These are phyloP conservation scores for Pseudochaenichthys georgianus DNA, from an alignment of 2,797 vertebrate genomes.

Conservation along the genomic window DNA sequence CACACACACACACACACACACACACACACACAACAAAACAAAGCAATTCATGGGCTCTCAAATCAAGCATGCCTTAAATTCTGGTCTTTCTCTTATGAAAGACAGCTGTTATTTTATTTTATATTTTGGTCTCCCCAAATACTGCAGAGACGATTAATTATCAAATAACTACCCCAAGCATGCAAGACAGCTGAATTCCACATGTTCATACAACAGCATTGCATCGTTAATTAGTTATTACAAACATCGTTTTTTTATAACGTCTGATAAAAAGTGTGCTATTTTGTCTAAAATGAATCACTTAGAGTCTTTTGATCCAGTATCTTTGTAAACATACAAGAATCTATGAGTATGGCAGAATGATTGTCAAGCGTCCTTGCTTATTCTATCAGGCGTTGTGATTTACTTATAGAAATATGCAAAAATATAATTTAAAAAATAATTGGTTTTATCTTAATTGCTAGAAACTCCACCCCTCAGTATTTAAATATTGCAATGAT, in stretches of 20 bases:
- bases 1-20: constrained; percentile 2
- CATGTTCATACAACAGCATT: constrained; percentile 7
- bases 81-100: constrained; percentile 74
- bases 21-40: constrained; percentile 33
- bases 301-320: neutral
- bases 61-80: constrained; percentile 77
- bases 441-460: neutral
- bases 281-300: neutral
- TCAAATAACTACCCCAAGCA: constrained; percentile 24
- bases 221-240: constrained; percentile 12
- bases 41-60: constrained; percentile 75
- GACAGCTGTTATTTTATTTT: constrained; percentile 67
- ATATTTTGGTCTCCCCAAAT: constrained; percentile 36
- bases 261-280: neutral
- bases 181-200: constrained; percentile 39
- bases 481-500: neutral
- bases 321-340: constrained; percentile 4
- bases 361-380: neutral
- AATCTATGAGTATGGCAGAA: neutral
- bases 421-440: neutral
- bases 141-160: constrained; percentile 58
- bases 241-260: neutral
- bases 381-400: neutral
- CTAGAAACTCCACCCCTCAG: neutral
- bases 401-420: neutral